A percentile compares a stretch with the other conserved stretches of the same genome.
Conservation (phyloP, 2,888 invertebrate species). For the Polyploca ridens region DNA sequence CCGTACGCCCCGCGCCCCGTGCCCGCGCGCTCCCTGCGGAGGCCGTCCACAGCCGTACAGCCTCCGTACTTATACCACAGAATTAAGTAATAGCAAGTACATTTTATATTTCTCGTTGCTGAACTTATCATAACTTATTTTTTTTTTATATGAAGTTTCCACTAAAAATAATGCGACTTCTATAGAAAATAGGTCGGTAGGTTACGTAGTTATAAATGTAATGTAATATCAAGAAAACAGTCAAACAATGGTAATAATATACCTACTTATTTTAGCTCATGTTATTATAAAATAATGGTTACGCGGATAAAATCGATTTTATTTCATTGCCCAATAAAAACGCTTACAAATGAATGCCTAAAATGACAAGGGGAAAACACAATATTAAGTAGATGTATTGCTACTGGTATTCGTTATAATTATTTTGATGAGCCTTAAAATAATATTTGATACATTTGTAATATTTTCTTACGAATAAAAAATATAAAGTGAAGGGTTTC, state of each 20-base stretch:
- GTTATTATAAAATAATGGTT: no score
- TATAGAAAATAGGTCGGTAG: no score
- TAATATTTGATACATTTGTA: neutral
- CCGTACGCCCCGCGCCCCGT: slow-evolving; percentile 54
- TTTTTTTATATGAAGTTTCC: no score
- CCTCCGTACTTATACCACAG: slow-evolving; percentile 34
- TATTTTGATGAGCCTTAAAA: neutral
- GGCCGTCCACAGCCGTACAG: slow-evolving; percentile 37
- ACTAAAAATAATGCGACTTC: no score
- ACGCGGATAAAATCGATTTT: no score
- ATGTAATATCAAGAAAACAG: no score
- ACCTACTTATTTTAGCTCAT: no score
- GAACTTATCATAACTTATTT: neutral
- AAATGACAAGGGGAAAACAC: no score
- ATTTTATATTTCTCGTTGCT: neutral
- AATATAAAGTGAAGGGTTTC: slow-evolving; percentile 31
- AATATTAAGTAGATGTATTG: neutral
- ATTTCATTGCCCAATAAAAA: no score
- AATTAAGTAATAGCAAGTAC: neutral
- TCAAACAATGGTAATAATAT: no score
- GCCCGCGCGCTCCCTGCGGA: slow-evolving; percentile 34
- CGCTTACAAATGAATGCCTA: no score
- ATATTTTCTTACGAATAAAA: neutral
- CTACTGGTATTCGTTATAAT: neutral
- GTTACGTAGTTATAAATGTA: no score